Evolutionary conservation across 2,888 invertebrate genomes (phyloP), one percentile per base, ranked within the genome.

Genomic region (Ditula angustiorana): DNA sequence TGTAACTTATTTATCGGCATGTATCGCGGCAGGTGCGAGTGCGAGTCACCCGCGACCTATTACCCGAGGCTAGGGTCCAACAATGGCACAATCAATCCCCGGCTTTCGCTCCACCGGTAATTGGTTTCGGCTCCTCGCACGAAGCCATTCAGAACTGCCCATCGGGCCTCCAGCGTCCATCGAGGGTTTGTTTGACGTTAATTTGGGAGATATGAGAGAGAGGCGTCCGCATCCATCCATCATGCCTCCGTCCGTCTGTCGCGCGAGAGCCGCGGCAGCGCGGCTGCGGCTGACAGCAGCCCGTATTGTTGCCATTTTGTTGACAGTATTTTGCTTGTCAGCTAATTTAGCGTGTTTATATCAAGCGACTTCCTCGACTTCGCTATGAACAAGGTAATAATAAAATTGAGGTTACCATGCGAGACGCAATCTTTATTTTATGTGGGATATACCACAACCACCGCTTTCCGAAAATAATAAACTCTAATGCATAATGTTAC

Each of bases 61-160:
- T 28, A 16, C 49, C 13, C 24, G 23, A 49, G 16, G 26, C 49
- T 16, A 49, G 49, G 49, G 50, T 10, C 28, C 30, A 50, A 50
- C 50, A 50, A 50, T 30, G 19, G 50, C 19, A 21, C 19, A 50
- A 50, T 50, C 50, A 50, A 50, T 50, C 30, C 30, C 16, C 16
- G 7, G 41, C 16, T 16, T 41, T 41, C 41, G 19, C 11, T 11
- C 30, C 19, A 41, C 16, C 16, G 2, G 50, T 50, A 30, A 50
- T 50, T 50, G 50, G 19, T 28, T 28, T 30, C 49, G 50, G 19
- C 50, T 50, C 19, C 30, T 19, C 19, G 28, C 26, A 16, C 28
- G 11, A 50, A 19, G 24, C 30, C 19, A 19, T 19, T 41, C 41
- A 41, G n/a, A n/a, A 33, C 37, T 5, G 16, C 33, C 11, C 5